Conservation (phyloP, 1,140 invertebrate species). For the Propsilocerus akamusi region DNA sequence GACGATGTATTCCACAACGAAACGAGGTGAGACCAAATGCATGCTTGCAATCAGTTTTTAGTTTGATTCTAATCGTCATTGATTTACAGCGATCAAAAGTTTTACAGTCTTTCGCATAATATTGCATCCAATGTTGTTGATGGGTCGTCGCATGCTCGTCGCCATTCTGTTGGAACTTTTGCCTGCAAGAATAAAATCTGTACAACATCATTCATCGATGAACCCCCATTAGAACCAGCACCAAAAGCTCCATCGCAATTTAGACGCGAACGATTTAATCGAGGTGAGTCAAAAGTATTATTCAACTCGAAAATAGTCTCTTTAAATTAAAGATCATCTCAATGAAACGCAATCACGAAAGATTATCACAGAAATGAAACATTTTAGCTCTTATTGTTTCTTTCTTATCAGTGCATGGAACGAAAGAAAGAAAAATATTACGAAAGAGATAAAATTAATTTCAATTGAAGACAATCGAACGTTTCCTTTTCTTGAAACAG, state of each 20-base stretch:
- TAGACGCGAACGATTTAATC: background rate
- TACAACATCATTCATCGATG: background rate
- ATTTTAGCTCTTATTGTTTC: no score
- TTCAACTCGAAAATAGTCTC: background rate
- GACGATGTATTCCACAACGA: background rate
- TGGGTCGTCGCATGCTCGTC: background rate
- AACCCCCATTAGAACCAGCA: background rate
- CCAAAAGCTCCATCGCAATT: background rate
- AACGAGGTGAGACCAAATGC: no score
- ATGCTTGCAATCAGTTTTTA: background rate
- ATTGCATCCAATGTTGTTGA: background rate
- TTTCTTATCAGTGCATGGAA: background rate
- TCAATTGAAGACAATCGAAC: constrained; percentile 1
- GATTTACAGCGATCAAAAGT: background rate
- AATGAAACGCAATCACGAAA: no score
- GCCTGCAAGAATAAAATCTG: background rate
- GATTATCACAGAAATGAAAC: background rate
- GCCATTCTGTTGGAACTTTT: background rate
- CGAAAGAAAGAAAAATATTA: background rate
- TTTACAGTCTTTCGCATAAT: background rate
- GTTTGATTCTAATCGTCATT: background rate
- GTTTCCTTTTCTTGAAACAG: background rate
- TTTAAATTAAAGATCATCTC: background rate
- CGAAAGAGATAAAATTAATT: background rate
- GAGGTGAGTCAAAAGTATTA: background rate